phyloP scores from a whole-genome alignment of 1,140 invertebrate species.

The Argopecten irradians region DNA sequence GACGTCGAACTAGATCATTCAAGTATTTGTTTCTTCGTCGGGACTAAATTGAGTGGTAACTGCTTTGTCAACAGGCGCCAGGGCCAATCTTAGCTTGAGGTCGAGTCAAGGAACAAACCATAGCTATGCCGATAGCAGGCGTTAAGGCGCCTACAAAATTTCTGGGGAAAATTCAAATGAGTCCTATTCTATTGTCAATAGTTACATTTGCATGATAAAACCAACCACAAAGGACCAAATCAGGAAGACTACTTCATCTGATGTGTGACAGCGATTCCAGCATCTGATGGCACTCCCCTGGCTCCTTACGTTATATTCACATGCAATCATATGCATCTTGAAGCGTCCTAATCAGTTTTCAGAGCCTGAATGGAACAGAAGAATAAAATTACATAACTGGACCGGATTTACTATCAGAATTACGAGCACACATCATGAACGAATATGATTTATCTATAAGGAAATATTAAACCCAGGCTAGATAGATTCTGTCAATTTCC shows the following conservation, averaged over 20 bases:
- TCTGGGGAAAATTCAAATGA: not conserved
- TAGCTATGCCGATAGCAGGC: not conserved
- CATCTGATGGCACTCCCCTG: no score
- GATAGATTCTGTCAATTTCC: not conserved
- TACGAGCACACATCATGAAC: not conserved
- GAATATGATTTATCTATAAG: not conserved
- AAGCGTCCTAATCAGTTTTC: not conserved
- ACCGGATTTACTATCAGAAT: not conserved
- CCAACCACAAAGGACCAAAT: not conserved
- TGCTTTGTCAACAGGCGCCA: conserved; percentile 7
- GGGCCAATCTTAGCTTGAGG: not conserved
- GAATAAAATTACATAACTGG: not conserved
- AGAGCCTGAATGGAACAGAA: not conserved
- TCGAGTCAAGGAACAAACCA: not conserved
- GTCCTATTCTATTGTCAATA: not conserved
- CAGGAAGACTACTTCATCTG: not conserved
- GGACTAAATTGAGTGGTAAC: not conserved
- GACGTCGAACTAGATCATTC: not conserved
- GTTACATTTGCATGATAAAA: not conserved
- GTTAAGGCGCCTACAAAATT: not conserved
- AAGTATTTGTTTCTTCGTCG: not conserved
- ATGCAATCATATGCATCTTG: not conserved
- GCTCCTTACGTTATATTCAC: no score
- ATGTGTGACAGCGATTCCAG: not conserved
- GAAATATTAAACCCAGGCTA: not conserved